Base-by-base conservation (phyloP, 2,888 invertebrate species). In the Meganola albula region DNA sequence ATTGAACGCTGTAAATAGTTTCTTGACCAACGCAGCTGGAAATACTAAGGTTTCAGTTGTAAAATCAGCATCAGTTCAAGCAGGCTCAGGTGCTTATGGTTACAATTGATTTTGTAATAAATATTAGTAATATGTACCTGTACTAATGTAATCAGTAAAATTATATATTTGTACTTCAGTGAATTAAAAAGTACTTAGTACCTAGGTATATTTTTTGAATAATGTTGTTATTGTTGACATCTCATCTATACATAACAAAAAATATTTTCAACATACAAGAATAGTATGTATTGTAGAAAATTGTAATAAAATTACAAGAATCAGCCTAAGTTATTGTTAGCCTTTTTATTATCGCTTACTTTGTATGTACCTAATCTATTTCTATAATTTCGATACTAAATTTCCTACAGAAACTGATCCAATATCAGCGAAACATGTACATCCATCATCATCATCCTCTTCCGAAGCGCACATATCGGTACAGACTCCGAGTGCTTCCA, bases 1-100 rank as follows among this genome's bases (percentile, higher is more conserved):
- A 2, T 61, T 91, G 38, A 85, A 79, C 53, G 90, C 91, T 24
- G 91, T 91, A 1, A 88, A 88, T 40, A 87, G 85, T 53, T 76
- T 91, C 32, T 70, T 91, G 8, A 87, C 84, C 29, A 90, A 89
- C 56, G 78, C 82, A 3, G 85, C 77, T 8, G 69, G 57, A 22
- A 69, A 64, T 31, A 84, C 85, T 10, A 76, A 62, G 48, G 48
- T 85, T 31, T 77, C 84, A 4, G 68, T 84, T 5, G 74, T 84
- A 56, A 84, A 84, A 47, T 57, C 82, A 2, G 82, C 74, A 2
- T 59, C 77, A 8, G 43, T 83, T n/a, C 66, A 79, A 44, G 62
- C 76, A 46, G n/a, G 27, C 18, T 7, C 20, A 50, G 54, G 54
- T 55, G 53, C 37, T 40, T 53, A 49, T 26, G 12, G 4, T 5